phyloP scores from a whole-genome alignment of 2,888 invertebrate species.

The Athalia cordata region DNA sequence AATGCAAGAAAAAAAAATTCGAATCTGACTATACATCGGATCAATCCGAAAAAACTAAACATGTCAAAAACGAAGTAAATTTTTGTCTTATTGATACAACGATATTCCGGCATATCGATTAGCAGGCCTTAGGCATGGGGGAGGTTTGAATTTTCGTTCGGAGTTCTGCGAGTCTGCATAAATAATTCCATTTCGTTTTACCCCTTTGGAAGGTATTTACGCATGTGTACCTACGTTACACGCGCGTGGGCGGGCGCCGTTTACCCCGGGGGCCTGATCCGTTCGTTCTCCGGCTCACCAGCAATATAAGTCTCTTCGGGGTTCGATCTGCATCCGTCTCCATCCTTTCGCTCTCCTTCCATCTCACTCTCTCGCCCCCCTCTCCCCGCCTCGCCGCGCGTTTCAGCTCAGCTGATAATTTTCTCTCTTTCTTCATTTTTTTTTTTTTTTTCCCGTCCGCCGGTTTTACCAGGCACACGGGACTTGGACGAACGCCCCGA shows the following conservation, averaged over 20 bases:
- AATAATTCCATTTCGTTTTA: slow-evolving; percentile 68
- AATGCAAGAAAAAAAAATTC: no score
- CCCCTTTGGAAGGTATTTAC: slow-evolving; percentile 60
- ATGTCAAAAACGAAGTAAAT: no score
- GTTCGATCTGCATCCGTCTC: slow-evolving; percentile 48
- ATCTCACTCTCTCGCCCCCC: slow-evolving; percentile 22
- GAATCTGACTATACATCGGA: no score
- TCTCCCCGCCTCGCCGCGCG: no score
- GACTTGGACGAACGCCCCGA: slow-evolving; percentile 60
- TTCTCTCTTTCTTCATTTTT: no score
- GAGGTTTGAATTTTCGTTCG: slow-evolving; percentile 12
- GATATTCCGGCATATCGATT: no score
- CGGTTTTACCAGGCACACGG: no score
- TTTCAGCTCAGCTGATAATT: no score
- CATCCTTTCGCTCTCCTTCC: not conserved
- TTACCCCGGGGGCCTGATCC: slow-evolving; percentile 25
- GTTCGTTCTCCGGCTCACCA: slow-evolving; percentile 38
- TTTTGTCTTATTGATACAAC: no score
- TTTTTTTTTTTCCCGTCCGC: no score
- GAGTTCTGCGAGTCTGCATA: slow-evolving; percentile 55
- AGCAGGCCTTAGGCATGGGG: not conserved
- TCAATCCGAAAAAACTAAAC: no score
- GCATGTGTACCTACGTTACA: slow-evolving; percentile 45
- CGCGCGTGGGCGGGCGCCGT: slow-evolving; percentile 47
- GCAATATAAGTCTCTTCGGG: slow-evolving; percentile 56